These are phyloP conservation scores for Plagodis pulveraria DNA, from an alignment of 2,888 invertebrate genomes.

Conservation along the genomic window DNA sequence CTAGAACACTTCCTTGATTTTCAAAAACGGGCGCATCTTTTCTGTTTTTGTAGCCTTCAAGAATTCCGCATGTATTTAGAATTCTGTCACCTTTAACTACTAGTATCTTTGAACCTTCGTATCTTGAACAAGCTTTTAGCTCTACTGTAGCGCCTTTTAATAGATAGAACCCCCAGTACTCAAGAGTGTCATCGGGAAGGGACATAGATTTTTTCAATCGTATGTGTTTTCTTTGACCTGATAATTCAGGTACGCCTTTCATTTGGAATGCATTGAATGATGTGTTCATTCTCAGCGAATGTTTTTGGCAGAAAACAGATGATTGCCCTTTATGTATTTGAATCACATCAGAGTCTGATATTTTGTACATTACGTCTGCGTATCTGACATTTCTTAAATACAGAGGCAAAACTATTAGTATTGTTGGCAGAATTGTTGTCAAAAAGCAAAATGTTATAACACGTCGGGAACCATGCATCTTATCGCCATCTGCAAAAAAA, in stretches of 20 bases:
- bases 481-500: conserved; percentile 85
- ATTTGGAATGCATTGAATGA: conserved; percentile 90
- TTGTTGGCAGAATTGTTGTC: conserved; percentile 90
- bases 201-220: conserved; percentile 92
- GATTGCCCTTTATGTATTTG: conserved; percentile 93
- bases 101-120: conserved; percentile 91
- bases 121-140: conserved; percentile 92
- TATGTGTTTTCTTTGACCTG: conserved; percentile 89
- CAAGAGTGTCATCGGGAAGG: conserved; percentile 93
- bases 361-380: conserved; percentile 90
- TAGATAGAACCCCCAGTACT: conserved; percentile 95
- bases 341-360: conserved; percentile 93
- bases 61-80: conserved; percentile 90
- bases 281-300: conserved; percentile 91
- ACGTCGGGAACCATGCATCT: conserved; percentile 92
- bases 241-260: conserved; percentile 88
- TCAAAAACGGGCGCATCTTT: conserved; percentile 85
- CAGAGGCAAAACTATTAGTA: conserved; percentile 90
- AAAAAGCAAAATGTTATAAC: conserved; percentile 91
- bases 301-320: conserved; percentile 92
- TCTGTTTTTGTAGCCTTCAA: conserved; percentile 89
- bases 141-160: conserved; percentile 91
- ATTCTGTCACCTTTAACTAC: conserved; percentile 92
- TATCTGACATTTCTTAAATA: conserved; percentile 91
- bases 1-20: conserved; percentile 83